Base-by-base conservation (phyloP, 2,113 vertebrate genomes). In the Gopherus evgoodei region DNA sequence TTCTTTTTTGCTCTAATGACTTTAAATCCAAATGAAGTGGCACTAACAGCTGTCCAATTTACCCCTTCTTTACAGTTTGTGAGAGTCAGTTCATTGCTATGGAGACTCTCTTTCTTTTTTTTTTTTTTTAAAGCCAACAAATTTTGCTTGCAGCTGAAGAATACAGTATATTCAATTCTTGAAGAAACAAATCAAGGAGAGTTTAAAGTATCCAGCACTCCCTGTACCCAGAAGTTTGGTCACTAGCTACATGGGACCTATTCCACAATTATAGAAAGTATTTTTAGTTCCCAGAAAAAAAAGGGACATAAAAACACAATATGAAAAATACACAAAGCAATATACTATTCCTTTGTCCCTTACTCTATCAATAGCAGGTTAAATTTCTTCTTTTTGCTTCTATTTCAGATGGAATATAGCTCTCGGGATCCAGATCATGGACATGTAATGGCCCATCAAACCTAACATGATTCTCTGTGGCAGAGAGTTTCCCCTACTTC, bases 261-360 rank as follows among this genome's bases (percentile, higher is more conserved):
- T 90, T 75, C 90, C 1, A 16, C 86, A 6, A 75, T 12, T 91
- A 29, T 11, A 35, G 96, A 31, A 93, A 54, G 8, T 97, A 97
- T 96, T 97, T 97, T 97, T 97, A 97, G 97, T 88, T 19, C 56
- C 2, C 16, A 89, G 94, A 95, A 91, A 90, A 89, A 89, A 62
- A 91, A 92, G 35, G 3, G 88, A 86, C 93, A 57, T 13, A 85
- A 87, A 87, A 88, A 84, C 75, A 95, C 59, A 93, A 86, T 86
- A 50, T 82, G 96, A 96, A 78, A 93, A 83, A 96, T 50, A 88
- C 87, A 79, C 89, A 2, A 0, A 94, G 89, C 90, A 16, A 94
- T 96, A 76, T 62, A 81, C 97, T 93, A 88, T 22, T 83, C 87
- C 21, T 84, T 84, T 22, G n/a, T 78, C 88, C 59, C 13, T 35